Base-by-base conservation (phyloP, 2,113 vertebrate genomes). In the Gallinago paraguaiae region DNA sequence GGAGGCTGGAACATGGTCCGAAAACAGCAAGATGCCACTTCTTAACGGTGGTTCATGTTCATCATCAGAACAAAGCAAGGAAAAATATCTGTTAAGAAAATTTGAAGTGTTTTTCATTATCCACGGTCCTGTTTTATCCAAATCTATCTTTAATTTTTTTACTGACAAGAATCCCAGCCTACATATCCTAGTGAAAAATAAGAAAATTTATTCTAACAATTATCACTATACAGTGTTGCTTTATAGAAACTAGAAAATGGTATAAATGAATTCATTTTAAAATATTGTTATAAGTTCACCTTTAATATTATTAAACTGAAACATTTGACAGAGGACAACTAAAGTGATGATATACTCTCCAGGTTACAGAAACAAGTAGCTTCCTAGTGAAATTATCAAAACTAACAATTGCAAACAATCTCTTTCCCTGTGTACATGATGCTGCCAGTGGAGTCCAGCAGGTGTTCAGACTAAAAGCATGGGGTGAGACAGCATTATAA, bases 211-310 rank as follows among this genome's bases (percentile, higher is more conserved):
- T 51, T 68, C 17, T 9, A 48, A 13, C 18, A 31, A 33, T 83
- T 48, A 54, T 61, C 22, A 59, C 5, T 41, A 14, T 59, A 27
- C 3, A 13, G 16, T 81, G 4, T 3, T 70, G 22, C n/a, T 25
- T 0, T 45, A 41, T n/a, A 61, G 24, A 83, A 90, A 61, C 11
- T 0, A n/a, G 25, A 27, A 4, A 51, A 4, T 35, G 0, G 0
- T 10, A 35, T 30, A n/a, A 51, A 72, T 8, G 1, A 61, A 30
- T 25, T 20, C 0, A 50, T 75, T 70, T 48, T 4, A 17, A 74
- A 82, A 57, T 48, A 23, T 48, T 48, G 65, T 79, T 83, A 28
- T 46, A 60, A 67, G 15, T 25, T 69, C 9, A 79, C 4, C 4
- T 82, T 91, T 68, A 65, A 11, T n/a, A 43, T 67, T 60, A 54